Evolutionary conservation across 2,113 vertebrate species (phyloP), one percentile per base, ranked within the genome.

Genomic region (Labrus mixtus): DNA sequence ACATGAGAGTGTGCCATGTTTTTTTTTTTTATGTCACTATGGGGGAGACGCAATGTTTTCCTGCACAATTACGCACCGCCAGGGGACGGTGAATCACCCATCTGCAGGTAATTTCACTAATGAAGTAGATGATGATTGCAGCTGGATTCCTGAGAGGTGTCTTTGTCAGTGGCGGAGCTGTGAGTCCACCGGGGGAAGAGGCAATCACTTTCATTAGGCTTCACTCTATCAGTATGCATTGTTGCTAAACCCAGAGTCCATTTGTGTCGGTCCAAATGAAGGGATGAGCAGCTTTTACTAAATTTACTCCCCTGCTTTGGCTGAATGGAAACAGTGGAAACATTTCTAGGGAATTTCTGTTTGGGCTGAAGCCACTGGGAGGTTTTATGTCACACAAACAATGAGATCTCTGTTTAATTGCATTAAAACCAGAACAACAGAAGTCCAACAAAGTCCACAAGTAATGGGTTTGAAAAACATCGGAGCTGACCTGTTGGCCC

Each of bases 71-170:
- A 73, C 12, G 10, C 25, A 37, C 72, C 69, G 43, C 69, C 79
- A 77, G 69, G 62, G 63, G 29, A 68, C n/a, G 36, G 55, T 56
- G 76, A 77, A 82, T 69, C 60, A 77, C 61, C 78, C 80, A 83
- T 81, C 79, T 81, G 74, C 82, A 68, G 71, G 75, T 91, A 82
- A 89, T 90, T 74, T 65, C 64, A 72, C 50, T 90, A 86, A 89
- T 90, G 73, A 90, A 78, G 89, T 75, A 60, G 84, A 64, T 73
- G 71, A 65, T 79, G 83, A 87, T 90, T 73, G 78, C 87, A 81
- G 56, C 70, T 83, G 79, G 37, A 72, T 66, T 79, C 79, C 74
- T 70, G 68, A 55, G 82, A 53, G 63, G 5, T 72, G 15, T 41
- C 45, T 78, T 75, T 75, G 72, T 83, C 75, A 57, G 53, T 60